Evolutionary conservation across 2,113 vertebrate genomes (phyloP), one percentile per base, ranked within the genome.

Genomic region (Brevimyrus niger): DNA sequence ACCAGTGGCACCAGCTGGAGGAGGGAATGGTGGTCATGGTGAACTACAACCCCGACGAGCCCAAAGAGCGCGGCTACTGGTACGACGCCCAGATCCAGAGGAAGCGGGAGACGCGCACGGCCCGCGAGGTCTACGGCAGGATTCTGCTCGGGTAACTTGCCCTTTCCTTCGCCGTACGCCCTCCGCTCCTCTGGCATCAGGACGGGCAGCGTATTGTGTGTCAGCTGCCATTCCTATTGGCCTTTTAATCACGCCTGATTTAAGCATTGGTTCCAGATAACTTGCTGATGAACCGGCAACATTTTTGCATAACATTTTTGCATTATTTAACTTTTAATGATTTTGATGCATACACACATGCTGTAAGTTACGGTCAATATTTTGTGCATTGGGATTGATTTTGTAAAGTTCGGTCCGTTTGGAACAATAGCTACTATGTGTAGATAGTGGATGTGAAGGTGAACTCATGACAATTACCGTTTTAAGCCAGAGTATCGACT

Each of bases 61-160:
- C 97, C 2, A 97, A 96, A 89, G 98, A 99, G 89, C 96, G 98
- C 0, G 98, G 98, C 0, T 99, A 98, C 94, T 99, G 98, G 98
- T 99, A 99, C 0, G 98, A 99, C 0, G 98, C 97, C 0, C 95
- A 97, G 94, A 98, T 99, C 90, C 94, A 97, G 93, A 96, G 93
- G 44, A 99, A 97, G 92, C 95, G 96, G 9, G 97, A 99, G 91
- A 98, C 96, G 0, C 96, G 98, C 69, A 96, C 96, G 0, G 87
- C 53, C 19, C 95, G 94, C 31, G 98, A 99, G 91, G 95, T 99
- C 83, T 95, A 94, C 0, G 97, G 97, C 38, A 98, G 96, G 91
- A 97, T 99, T 50, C 42, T 97, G 9, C 95, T 99, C 0, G 98
- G 97, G 98, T 99, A 95, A n/a, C n/a, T 95, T 96, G n/a, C 0